These are phyloP conservation scores for Dinoponera quadriceps DNA, from an alignment of 1,140 invertebrate species.

Conservation along the genomic window DNA sequence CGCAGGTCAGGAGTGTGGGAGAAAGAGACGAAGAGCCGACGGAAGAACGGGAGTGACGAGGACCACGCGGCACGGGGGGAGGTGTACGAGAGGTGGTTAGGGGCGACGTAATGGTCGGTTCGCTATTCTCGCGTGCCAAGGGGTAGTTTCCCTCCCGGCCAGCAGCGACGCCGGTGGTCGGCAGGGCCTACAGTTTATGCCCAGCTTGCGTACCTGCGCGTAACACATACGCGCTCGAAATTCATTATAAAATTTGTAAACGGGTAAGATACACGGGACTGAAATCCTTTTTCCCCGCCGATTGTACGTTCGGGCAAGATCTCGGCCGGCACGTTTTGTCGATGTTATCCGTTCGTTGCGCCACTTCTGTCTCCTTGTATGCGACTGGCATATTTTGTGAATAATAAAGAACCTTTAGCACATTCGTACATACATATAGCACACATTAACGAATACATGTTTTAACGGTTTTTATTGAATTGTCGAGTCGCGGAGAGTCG, in stretches of 20 bases:
- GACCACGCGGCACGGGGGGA: constrained; percentile 24
- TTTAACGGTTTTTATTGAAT: too few relatives aligned
- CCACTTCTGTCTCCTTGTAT: too few relatives aligned
- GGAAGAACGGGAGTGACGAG: constrained; percentile 27
- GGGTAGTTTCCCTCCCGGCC: constrained; percentile 72
- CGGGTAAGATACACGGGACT: not conserved
- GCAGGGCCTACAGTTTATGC: constrained; percentile 71
- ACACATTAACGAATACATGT: too few relatives aligned
- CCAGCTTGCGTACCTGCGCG: constrained; percentile 29
- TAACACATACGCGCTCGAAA: not conserved
- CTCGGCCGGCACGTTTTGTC: too few relatives aligned
- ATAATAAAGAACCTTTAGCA: too few relatives aligned
- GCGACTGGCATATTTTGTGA: too few relatives aligned
- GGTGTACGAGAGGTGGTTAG: constrained; percentile 40
- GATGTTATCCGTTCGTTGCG: too few relatives aligned
- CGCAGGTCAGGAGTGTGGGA: not conserved
- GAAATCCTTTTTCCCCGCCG: too few relatives aligned
- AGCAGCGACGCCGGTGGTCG: constrained; percentile 42
- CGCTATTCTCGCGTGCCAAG: constrained; percentile 78
- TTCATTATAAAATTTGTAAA: constrained; percentile 24
- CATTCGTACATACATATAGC: too few relatives aligned
- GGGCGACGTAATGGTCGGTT: constrained; percentile 76
- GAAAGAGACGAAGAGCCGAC: constrained; percentile 10
- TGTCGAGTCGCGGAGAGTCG: too few relatives aligned
- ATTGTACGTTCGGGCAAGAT: too few relatives aligned